Base-by-base conservation (phyloP, 2,888 invertebrate species). In the Byasa hedistus region DNA sequence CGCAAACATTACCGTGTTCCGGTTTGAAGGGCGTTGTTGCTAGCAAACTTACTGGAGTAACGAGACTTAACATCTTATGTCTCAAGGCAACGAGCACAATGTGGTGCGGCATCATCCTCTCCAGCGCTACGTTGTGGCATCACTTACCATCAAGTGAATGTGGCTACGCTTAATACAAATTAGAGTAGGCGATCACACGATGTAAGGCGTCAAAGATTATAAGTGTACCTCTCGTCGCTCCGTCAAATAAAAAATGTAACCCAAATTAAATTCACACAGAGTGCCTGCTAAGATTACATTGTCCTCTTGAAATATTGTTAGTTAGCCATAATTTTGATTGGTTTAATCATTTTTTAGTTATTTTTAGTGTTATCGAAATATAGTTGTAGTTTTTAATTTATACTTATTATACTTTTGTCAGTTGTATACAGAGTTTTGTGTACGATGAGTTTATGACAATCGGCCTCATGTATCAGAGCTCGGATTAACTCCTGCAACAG, bases 301-400 rank as follows among this genome's bases (percentile, higher is more conserved):
- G 84, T 84, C 86, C 82, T 88, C 86, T 86, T 87, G 84, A 77
- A 79, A 32, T 32, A 32, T 81, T 80, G 62, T 74, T 73, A 74
- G 83, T 85, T 89, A 89, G 91, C 89, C 90, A 89, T 91, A 85
- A 87, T 85, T 87, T 87, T 83, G 81, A 83, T 87, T 86, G 78
- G 79, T 85, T 81, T 76, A 73, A 79, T 80, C 81, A 84, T 32
- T 32, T 84, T 84, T 85, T 83, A 79, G 85, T 77, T 84, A 84
- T 73, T 85, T 80, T 79, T 83, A 83, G 83, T 82, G 79, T 81
- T 84, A 78, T 89, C 85, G 84, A 88, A 86, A 86, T 86, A 84
- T 89, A 89, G 87, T 81, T 86, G 75, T 89, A 88, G 83, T 84
- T 82, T 72, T 75, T 85, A 83, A 83, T 79, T 82, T 83, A 83